Conservation (phyloP, 1,140 invertebrate genomes). For the Drosophila bocki region DNA sequence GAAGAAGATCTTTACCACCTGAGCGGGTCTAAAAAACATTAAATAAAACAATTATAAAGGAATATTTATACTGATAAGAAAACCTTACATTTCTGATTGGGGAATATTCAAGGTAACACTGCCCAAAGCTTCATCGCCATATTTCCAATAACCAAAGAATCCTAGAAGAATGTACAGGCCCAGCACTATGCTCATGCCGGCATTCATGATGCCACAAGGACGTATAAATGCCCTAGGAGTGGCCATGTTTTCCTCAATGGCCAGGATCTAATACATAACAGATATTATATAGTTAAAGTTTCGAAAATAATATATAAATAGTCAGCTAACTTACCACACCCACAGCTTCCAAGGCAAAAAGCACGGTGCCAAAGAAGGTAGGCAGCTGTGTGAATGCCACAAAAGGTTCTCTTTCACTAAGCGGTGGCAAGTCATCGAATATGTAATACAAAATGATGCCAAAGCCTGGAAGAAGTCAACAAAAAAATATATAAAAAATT, state of each 20-base stretch:
- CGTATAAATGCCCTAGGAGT: conserved; percentile 90
- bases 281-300: not conserved
- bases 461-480: conserved; percentile 79
- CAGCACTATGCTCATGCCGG: conserved; percentile 91
- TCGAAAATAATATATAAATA: not conserved
- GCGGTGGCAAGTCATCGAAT: conserved; percentile 87
- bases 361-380: conserved; percentile 93
- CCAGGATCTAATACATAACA: conserved; percentile 88
- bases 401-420: conserved; percentile 87
- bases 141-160: conserved; percentile 93
- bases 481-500: not conserved
- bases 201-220: conserved; percentile 91
- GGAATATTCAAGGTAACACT: conserved; percentile 92
- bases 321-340: conserved; percentile 89
- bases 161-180: conserved; percentile 91
- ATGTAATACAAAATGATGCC: conserved; percentile 90
- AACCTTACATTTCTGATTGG: conserved; percentile 85
- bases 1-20: conserved; percentile 93
- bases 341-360: conserved; percentile 96
- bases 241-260: conserved; percentile 94
- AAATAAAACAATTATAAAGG: not conserved
- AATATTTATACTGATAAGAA: accelerated
- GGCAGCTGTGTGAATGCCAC: conserved; percentile 87
- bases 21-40: conserved; percentile 89
- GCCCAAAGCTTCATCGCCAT: conserved; percentile 88